These are phyloP conservation scores for Gobio gobio DNA, from an alignment of 2,113 vertebrate species.

Conservation along the genomic window DNA sequence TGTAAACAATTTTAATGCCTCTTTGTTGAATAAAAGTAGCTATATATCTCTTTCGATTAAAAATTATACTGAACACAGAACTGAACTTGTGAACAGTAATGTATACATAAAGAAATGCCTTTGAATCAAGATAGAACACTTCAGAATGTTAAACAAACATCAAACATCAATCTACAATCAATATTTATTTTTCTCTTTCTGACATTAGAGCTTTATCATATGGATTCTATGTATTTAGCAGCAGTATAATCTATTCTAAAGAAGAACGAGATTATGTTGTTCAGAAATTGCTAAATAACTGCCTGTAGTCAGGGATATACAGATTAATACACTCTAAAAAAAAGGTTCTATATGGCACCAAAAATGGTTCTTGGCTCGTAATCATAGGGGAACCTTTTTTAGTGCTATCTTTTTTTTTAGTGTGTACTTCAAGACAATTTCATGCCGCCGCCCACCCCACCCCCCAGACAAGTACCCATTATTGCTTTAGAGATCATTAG, in stretches of 20 bases:
- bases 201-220: background rate
- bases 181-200: background rate
- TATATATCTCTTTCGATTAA: background rate
- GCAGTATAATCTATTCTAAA: slow-evolving; percentile 4
- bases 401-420: no score
- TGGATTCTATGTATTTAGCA: background rate
- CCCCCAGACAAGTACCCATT: no score
- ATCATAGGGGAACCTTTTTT: no score
- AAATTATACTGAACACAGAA: background rate
- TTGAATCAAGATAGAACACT: background rate
- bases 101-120: background rate
- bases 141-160: background rate
- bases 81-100: background rate
- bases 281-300: background rate
- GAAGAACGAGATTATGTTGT: background rate
- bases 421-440: no score
- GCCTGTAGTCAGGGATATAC: background rate
- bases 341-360: no score
- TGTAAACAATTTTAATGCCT: background rate
- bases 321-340: no score
- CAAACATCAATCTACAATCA: slow-evolving; percentile 22
- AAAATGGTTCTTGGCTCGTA: no score
- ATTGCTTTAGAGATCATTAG: background rate
- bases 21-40: background rate
- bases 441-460: no score